Evolutionary conservation across 2,797 vertebrate genomes (phyloP), one percentile per base, ranked within the genome.

Genomic region (Nyctalus aviator): DNA sequence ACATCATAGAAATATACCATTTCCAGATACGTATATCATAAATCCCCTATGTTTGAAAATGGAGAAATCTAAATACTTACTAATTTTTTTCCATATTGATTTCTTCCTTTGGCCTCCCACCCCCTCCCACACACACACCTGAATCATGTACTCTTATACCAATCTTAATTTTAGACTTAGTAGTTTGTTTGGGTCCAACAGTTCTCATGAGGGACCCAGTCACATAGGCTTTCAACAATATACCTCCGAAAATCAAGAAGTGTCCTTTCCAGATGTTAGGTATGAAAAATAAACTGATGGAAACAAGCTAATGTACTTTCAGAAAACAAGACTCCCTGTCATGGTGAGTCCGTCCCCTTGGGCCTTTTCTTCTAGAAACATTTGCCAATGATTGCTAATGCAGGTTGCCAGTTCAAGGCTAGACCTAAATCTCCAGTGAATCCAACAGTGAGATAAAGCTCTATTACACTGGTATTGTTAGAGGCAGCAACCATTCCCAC

Each of bases 241-340:
- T 97, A 30, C 98, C 99, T 1, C 98, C 99, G 71, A 99, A 98
- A 97, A 99, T 99, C 76, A 99, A 98, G 97, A 99, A 99, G 97
- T 99, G 99, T 94, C 99, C 99, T 94, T 99, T 98, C 99, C 99
- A 99, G 77, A 99, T 99, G 27, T 99, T 99, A 99, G 0, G 92
- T 93, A 94, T 99, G 99, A 96, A 99, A 99, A 20, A 99, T 99
- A 94, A 98, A 99, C 97, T 99, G 99, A 98, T 99, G 99, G 87
- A 99, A 99, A 82, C 99, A 99, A 46, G 99, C 99, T 90, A 99
- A 88, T 14, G 99, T 99, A 97, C 99, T 62, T 99, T 97, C 99
- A 98, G 97, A 99, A 99, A 84, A 99, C 99, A 2, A 99, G 99
- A 97, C 99, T 99, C 91, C 99, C 99, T 15, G 99, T 99, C 99